Evolutionary conservation across 1,140 invertebrate genomes (phyloP).

Genomic region (Drosophila dunni): DNA sequence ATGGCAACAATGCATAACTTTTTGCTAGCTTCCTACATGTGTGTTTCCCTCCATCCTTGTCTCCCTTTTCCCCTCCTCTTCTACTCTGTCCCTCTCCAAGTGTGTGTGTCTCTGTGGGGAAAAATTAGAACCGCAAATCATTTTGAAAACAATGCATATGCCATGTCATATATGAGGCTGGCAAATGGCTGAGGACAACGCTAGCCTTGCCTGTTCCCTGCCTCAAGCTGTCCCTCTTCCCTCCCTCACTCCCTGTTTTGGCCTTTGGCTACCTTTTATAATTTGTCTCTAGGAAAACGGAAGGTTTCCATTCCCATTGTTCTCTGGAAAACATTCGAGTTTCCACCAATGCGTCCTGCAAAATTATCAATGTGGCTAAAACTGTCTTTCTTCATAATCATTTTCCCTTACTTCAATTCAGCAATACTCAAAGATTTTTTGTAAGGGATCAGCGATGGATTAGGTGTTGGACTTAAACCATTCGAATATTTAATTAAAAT

Average conservation of each 20-base stretch:
- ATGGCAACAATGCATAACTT: slow-evolving; percentile 64
- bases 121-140: slow-evolving; percentile 80
- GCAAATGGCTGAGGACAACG: slow-evolving; percentile 38
- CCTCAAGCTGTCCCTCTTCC: neutral
- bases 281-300: neutral
- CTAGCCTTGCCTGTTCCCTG: neutral
- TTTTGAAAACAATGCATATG: slow-evolving; percentile 81
- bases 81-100: neutral
- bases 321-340: too few species aligned
- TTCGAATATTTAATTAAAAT: too few species aligned
- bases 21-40: slow-evolving; percentile 38
- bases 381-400: too few species aligned
- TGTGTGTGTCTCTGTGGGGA: slow-evolving; percentile 30
- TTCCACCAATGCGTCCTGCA: too few species aligned
- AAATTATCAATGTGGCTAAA: too few species aligned
- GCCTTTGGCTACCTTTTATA: neutral
- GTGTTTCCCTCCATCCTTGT: neutral
- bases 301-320: too few species aligned
- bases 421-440: too few species aligned
- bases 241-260: neutral
- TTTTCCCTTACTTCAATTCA: too few species aligned
- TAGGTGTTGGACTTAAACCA: too few species aligned
- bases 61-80: neutral
- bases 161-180: slow-evolving; percentile 68
- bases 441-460: too few species aligned